phyloP scores from a whole-genome alignment of 2,797 vertebrate genomes.

The Lagodon rhomboides region DNA sequence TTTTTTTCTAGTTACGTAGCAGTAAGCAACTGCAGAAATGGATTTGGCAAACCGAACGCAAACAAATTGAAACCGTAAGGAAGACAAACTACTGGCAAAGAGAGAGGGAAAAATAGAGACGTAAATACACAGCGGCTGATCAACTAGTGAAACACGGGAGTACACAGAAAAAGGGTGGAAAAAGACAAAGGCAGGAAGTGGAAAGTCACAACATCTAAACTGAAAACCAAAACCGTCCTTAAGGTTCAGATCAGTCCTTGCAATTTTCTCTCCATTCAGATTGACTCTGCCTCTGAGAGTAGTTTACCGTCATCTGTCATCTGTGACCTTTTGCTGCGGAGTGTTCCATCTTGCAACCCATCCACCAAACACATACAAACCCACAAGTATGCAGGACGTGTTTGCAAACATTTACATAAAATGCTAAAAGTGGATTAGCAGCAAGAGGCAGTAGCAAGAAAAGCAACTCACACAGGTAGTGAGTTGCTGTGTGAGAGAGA shows the following conservation, averaged over 20 bases:
- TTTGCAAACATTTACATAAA: not conserved
- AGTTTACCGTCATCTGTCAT: slow-evolving; percentile 15
- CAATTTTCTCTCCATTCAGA: not conserved
- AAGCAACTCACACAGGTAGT: not conserved
- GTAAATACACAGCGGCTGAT: no score
- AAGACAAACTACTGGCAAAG: no score
- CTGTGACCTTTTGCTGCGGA: slow-evolving; percentile 22
- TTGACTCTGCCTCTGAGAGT: not conserved
- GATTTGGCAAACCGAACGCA: no score
- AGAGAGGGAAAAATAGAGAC: no score
- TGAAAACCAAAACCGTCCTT: no score
- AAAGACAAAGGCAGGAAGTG: no score
- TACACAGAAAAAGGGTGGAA: no score
- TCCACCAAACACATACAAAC: not conserved
- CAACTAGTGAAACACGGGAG: no score
- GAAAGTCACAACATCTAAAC: no score
- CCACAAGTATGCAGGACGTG: not conserved
- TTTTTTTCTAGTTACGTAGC: not conserved
- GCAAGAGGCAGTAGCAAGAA: not conserved
- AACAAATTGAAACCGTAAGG: no score
- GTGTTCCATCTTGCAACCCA: slow-evolving; percentile 5
- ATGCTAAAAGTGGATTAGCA: not conserved
- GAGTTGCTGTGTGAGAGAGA: not conserved
- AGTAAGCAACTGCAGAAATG: not conserved
- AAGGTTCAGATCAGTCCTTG: slow-evolving; percentile 1